Base-by-base conservation (phyloP, 1,140 invertebrate species). In the Phthorimaea operculella region DNA sequence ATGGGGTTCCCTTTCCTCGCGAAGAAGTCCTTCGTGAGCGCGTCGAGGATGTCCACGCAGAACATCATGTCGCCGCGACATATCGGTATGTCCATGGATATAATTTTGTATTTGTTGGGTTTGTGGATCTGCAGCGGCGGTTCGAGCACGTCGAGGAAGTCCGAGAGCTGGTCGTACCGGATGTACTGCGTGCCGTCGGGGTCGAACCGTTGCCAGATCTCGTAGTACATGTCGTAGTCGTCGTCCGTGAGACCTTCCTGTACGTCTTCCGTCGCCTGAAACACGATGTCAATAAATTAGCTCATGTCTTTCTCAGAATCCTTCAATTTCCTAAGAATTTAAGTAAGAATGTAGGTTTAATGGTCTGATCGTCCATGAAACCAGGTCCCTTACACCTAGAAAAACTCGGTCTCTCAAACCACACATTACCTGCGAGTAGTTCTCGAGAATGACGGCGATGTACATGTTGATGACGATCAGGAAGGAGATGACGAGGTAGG, bases 201-300 rank as follows among this genome's bases (percentile, higher is more conserved):
- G 87, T 99, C 98, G 85, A 96, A 99, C 71, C 96, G 93, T 79
- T 98, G 96, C 98, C 98, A 99, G 64, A 98, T 98, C 87, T 99
- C 97, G 80, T 99, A 99, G 86, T 98, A 99, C 96, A 99, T 98
- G 79, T 99, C 98, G 87, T 99, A 99, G 82, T 99, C 97, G 85
- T 99, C 97, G 78, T 98, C 96, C 33, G 97, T 99, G 45, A 99
- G 88, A 70, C 97, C 97, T 85, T 99, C 97, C 79, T 99, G 97
- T 45, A 99, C 98, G 84, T 99, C 98, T 87, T 99, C 97, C 44
- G 97, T 98, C 33, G 97, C 97, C 87, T 83, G 58, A 16, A 49
- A 58, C 2, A 42, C 39, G 39, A 42, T n/a, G 9, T 42, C 21
- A 42, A 14, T 42, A 11, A 14, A 14, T 42, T 42, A 42, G 14